Evolutionary conservation across 2,113 vertebrate genomes (phyloP), one percentile per base, ranked within the genome.

Genomic region (Prochilodus magdalenae): DNA sequence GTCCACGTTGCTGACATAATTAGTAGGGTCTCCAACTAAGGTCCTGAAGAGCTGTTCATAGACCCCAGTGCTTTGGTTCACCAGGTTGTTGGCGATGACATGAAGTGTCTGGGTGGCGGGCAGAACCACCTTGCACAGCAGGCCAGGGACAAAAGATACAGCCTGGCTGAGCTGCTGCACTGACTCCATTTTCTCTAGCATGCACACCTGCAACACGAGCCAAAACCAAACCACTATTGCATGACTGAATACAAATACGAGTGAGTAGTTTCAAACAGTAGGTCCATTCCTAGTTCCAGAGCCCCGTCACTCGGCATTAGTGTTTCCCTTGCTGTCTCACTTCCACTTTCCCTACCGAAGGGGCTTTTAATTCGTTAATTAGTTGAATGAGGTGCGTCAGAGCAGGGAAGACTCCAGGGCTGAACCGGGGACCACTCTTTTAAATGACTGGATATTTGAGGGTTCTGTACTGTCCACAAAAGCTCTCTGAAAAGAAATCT

Each of bases 11-110:
- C 91, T 20, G 8, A 83, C 14, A 83, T 93, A 95, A 78, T 82
- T 87, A 29, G 4, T 85, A 0, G 91, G 93, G 74, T 95, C 88
- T 65, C 94, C 93, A 0, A 95, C 36, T 53, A 94, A 15, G 14
- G 85, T 29, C 69, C 92, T 63, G 73, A 89, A 90, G 73, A 94
- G 3, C 71, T 77, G 75, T 0, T 93, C 86, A 0, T 40, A 59
- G 79, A 94, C 11, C 55, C 73, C 0, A 1, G 59, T 74, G 6
- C 18, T 55, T 74, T 93, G 82, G n/a, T 78, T 76, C 62, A 74
- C 15, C 30, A 90, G 40, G 77, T 27, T 79, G 33, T 82, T 26
- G 14, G 80, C 18, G 69, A 95, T 69, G 13, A 80, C 20, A 22
- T 84, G 76, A 27, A 88, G 4, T 1, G 84, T n/a, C 62, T 88